Evolutionary conservation across 2,113 vertebrate genomes (phyloP), one percentile per base, ranked within the genome.

Genomic region (Lipophrys pholis): DNA sequence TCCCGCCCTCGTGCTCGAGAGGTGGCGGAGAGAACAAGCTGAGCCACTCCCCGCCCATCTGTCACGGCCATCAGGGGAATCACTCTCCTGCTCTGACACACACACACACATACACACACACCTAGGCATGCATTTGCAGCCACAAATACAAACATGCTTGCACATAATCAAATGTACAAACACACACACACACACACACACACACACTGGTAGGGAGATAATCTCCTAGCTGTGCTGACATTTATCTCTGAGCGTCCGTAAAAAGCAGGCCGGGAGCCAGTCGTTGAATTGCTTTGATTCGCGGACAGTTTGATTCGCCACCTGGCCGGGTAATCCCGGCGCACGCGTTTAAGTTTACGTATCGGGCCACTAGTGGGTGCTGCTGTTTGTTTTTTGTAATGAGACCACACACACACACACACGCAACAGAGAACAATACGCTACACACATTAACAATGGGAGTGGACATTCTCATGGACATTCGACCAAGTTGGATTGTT

Each of bases 311-410:
- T 68, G 81, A 64, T 69, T 85, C 83, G n/a, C 75, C 86, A 87
- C 86, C 86, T 87, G 84, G 78, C 59, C 3, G 66, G 59, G 66
- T 85, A 82, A 80, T 83, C 80, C 78, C 69, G 52, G 38, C 2
- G n/a, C n/a, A n/a, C n/a, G n/a, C n/a, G n/a, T n/a, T 35, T 2
- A 2, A 30, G 21, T 30, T 30, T 30, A 2, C 21, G 4, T 30
- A 4, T 30, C 4, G 21, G 21, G 21, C 21, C 21, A 30, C 21
- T 30, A 30, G 21, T 30, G 21, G 21, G 2, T 4, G 21, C 21
- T 30, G 21, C 21, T 30, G 21, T 30, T 30, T 30, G 21, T 30
- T 30, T 30, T 30, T 30, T 30, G 21, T 30, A 30, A 30, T 30
- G 21, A 30, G 4, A 30, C 21, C 21, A 30, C 21, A 30, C 21